Base-by-base conservation (phyloP, 2,113 vertebrate genomes). In the Amblyornis subalaris region DNA sequence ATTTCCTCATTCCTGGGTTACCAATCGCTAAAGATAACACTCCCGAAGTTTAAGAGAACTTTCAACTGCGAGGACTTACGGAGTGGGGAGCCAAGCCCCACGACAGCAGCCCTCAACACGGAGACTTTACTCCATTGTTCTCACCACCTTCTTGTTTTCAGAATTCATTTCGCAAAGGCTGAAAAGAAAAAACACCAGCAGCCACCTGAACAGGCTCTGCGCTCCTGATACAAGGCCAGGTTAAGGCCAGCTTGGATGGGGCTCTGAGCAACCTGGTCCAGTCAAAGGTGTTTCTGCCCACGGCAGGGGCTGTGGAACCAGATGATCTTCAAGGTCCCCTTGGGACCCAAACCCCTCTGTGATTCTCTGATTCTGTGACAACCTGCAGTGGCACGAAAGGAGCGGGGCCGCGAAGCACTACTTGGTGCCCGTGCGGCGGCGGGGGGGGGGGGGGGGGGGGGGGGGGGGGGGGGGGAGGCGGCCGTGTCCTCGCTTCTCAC, bases 1-100 rank as follows among this genome's bases (percentile, higher is more conserved):
- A 65, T 90, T 93, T 95, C 89, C 81, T 76, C 85, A 12, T 92
- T 95, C 85, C 55, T 66, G 75, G 48, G 25, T 89, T 92, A 94
- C 62, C 73, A 38, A 36, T 29, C 2, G 1, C 48, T 45, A 69
- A 85, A 64, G 67, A 47, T 70, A 95, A 81, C 2, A 1, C 48
- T 84, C 36, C 33, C 16, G 3, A 90, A 96, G 77, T 93, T 85
- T 45, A 92, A 88, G 81, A 28, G 55, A 96, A 94, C 85, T 96
- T 95, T 62, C 66, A 86, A 38, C 8, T 33, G 23, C 2, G 1
- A n/a, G 31, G 64, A 55, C 53, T 86, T 16, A 35, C 0, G 0
- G 48, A 82, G 45, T 3, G 1, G 25, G 22, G 14, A 89, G 65
- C 47, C 14, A 4, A 66, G 77, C 47, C 45, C 28, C 10, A 3